Base-by-base conservation (phyloP, 2,113 vertebrate genomes). In the Aramus guarauna region DNA sequence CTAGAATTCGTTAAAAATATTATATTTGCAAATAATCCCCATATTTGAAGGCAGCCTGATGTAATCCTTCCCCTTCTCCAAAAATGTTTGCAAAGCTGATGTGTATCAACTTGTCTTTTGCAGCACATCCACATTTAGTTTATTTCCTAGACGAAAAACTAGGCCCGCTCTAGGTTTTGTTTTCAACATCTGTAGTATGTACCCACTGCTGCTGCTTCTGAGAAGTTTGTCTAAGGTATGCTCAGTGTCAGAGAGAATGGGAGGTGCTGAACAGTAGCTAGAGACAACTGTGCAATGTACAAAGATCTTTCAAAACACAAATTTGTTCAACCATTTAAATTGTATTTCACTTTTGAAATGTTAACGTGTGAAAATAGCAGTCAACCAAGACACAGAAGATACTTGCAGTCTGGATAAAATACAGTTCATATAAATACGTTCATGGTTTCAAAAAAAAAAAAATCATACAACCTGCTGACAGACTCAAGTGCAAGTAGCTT, bases 311-410 rank as follows among this genome's bases (percentile, higher is more conserved):
- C 82, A 58, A 58, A 56, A 89, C 86, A 81, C 86, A 87, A 76
- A 92, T 15, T 34, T 74, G 89, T 79, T 90, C 41, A 93, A 90
- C 67, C 87, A 95, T 22, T 96, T 50, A 62, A 95, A 60, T 7
- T 95, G 45, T 96, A 97, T 96, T 94, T 78, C 58, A 73, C 36
- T 88, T 90, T 37, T 96, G 83, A 94, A 97, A 96, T 72, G 47
- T 63, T 71, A 94, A 43, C 11, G 17, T 36, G 22, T 83, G 50
- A 78, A 95, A 91, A 95, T 34, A 91, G 90, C 73, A 58, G 69
- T 82, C 87, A 96, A 52, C 71, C 71, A 74, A 73, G 76, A 89
- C 77, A 88, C 69, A 72, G 58, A 84, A 79, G 71, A 88, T 39
- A 89, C 22, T 37, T 43, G 48, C 69, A 64, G 59, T 37, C 50